These are phyloP conservation scores for Myotis brandtii DNA, from an alignment of 2,113 vertebrate genomes.

Conservation along the genomic window DNA sequence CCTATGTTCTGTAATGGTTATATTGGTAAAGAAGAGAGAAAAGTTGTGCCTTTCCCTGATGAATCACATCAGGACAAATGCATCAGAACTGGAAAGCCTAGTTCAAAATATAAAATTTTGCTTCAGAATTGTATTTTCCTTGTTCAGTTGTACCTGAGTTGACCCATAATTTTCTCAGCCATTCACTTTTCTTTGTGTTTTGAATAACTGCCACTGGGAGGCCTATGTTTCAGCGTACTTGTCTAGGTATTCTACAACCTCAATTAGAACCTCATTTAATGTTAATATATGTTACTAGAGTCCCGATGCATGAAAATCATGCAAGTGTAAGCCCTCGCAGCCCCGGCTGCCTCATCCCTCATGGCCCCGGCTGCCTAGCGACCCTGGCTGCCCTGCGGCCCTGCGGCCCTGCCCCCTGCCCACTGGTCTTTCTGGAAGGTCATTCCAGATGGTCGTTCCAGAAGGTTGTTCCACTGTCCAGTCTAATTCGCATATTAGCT, in stretches of 20 bases:
- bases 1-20: background rate
- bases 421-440: too few species aligned
- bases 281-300: background rate
- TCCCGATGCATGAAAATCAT: too few species aligned
- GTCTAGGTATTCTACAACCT: background rate
- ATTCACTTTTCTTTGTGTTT: background rate
- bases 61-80: background rate
- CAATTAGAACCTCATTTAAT: conserved; percentile 13
- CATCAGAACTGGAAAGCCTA: background rate
- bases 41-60: background rate
- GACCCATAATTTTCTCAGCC: background rate
- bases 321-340: too few species aligned
- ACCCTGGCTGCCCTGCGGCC: too few species aligned
- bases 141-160: background rate
- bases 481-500: too few species aligned
- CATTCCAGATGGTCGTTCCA: too few species aligned
- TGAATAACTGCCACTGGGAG: background rate
- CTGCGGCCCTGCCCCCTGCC: too few species aligned
- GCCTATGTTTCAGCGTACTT: background rate
- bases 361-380: too few species aligned
- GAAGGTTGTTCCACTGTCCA: too few species aligned
- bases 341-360: too few species aligned
- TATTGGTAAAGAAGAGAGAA: background rate
- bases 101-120: background rate
- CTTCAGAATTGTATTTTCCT: conserved; percentile 3